Base-by-base conservation (phyloP, 2,113 vertebrate genomes). In the Arvicanthis niloticus region DNA sequence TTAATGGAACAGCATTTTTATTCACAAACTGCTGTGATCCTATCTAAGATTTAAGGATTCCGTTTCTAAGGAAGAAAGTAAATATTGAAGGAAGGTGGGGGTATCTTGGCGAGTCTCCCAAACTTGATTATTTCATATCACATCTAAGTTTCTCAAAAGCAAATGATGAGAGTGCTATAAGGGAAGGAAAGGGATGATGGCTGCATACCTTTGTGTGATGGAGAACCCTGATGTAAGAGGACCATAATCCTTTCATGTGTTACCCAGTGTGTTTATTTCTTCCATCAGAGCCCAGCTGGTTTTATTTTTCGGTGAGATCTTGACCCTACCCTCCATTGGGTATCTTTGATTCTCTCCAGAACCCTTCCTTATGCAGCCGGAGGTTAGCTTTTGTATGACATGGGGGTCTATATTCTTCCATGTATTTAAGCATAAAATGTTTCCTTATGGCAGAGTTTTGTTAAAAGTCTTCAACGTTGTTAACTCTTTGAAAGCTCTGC, bases 391-490 rank as follows among this genome's bases (percentile, higher is more conserved):
- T 97, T 91, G 31, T 87, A 77, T 85, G 67, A 68, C 77, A 86
- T 37, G 5, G 81, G 29, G 81, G 67, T 96, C 77, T 95, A 67
- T 75, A 73, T 95, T 95, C 95, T 93, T 92, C 95, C 53, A 34
- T 80, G 34, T 82, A 82, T 95, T 97, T 96, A 96, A 96, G 88
- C 81, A 87, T 22, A 97, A 97, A 97, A 81, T 94, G 96, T 75
- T 98, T 97, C 96, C 96, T 97, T 96, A 96, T 97, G 97, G 96
- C 17, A 75, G 92, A 96, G 65, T 96, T 93, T 88, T 94, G 80
- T 91, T 93, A 75, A 75, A 93, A 70, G 60, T 70, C 82, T 95
- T 51, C 26, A 82, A 7, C 72, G 48, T 67, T 80, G n/a, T 97
- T 97, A 97, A 93, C 88, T 85, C 90, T 93, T 96, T 96, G 95